Evolutionary conservation across 2,113 vertebrate genomes (phyloP), one percentile per base, ranked within the genome.

Genomic region (Syrrhaptes paradoxus): DNA sequence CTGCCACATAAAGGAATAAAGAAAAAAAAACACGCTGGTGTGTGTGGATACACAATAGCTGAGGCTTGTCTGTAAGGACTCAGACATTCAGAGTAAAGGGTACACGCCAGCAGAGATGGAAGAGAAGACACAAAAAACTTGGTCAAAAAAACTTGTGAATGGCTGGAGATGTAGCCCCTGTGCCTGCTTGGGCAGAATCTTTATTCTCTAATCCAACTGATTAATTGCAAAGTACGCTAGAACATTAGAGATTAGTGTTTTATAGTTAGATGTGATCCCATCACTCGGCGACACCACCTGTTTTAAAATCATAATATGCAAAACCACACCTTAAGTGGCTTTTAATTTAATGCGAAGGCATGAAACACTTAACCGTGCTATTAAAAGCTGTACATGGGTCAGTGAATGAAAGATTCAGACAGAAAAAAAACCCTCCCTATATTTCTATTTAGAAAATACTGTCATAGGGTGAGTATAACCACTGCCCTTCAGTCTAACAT

Each of bases 251-350:
- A 74, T 57, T 5, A 34, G 34, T 26, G 46, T 38, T 83, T 68
- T 65, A 68, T 7, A 52, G 77, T 38, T 80, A 63, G 70, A 73
- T 87, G 59, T 45, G 65, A 89, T n/a, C 41, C 81, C 66, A 36
- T 66, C 46, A 49, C 81, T 81, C 46, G 2, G 12, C 54, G 68
- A 61, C 38, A 32, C n/a, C 55, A 62, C 51, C 68, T 66, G 46
- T 48, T 94, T 80, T 91, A 87, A 85, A 91, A 81, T 28, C 65
- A 85, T 5, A 68, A 54, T 48, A 83, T 22, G 73, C 71, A 94
- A 93, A 96, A 28, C 79, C 32, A 81, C 54, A 54, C 59, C 83
- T 87, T 89, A 91, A 94, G 67, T 74, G 85, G 74, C 54, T 87
- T 91, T 85, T 89, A 68, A 90, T 94, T 67, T 52, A 89, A 59